These are phyloP conservation scores for Poecilia wingei DNA, from an alignment of 2,797 vertebrate genomes.

Conservation along the genomic window DNA sequence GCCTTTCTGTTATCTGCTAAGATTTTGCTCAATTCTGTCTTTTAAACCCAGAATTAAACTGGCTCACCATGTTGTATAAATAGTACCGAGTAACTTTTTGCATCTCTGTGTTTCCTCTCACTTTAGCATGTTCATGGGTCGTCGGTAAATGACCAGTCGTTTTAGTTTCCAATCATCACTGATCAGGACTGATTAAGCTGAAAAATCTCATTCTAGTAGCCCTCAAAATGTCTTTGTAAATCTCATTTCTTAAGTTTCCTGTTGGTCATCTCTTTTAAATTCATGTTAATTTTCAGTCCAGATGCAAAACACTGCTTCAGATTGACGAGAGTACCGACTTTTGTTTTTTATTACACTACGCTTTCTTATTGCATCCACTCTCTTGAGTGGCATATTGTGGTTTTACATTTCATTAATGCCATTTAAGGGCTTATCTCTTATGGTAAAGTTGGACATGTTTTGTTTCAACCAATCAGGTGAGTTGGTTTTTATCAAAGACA, in stretches of 20 bases:
- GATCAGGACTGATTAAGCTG: background rate
- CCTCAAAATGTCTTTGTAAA: background rate
- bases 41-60: background rate
- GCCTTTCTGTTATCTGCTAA: background rate
- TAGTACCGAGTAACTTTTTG: background rate
- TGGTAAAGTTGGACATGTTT: background rate
- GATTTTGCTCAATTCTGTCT: background rate
- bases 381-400: background rate
- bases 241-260: background rate
- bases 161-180: background rate
- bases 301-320: background rate
- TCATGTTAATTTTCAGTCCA: background rate
- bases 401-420: background rate
- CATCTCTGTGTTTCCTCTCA: background rate
- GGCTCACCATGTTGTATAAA: background rate
- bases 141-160: background rate
- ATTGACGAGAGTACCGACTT: background rate
- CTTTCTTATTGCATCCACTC: background rate
- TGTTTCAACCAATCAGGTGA: background rate
- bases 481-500: slow-evolving; percentile 7
- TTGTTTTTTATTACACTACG: background rate
- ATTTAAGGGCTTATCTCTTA: background rate
- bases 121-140: background rate
- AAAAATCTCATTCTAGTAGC: background rate
- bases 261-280: background rate